Evolutionary conservation across 2,888 invertebrate species (phyloP), one percentile per base, ranked within the genome.

Genomic region (Diarsia rubi): DNA sequence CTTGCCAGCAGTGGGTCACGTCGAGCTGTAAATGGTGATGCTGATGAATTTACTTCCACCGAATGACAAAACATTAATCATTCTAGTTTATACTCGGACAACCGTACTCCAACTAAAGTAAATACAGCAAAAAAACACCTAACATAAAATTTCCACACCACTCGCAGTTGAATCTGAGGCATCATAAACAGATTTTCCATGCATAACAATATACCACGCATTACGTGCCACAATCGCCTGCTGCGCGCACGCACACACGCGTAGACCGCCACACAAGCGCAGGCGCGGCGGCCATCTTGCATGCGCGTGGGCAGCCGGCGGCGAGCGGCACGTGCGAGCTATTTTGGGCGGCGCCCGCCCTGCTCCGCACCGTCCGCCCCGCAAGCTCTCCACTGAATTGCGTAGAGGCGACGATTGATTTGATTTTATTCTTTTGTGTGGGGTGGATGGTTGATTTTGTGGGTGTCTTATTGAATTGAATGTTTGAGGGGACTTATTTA

Each of bases 241-340:
- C 91, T 92, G 91, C 91, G 91, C 89, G 89, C 90, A 93, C 87
- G 74, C 92, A 87, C 93, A 93, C 93, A 93, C 91, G 88, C 82
- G n/a, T n/a, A n/a, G 6, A 14, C 62, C 62, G n/a, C 70, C 92
- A 86, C 93, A 93, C 93, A 92, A 91, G 90, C 73, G 82, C 78
- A 83, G 72, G 86, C 86, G 75, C 88, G 92, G 93, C 96, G 91
- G 96, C 96, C 96, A 96, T 96, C 91, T 96, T 96, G 93, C 84
- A 89, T 94, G 96, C 96, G 96, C 96, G 94, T 95, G 95, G 95
- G 96, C 96, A 95, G 83, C 92, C 94, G 92, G 91, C 91, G 91
- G 90, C 92, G 91, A 91, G 90, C 92, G 96, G 96, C 96, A 96
- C 96, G 96, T 96, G 96, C 95, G 96, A 88, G 91, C 95, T 96